Evolutionary conservation across 2,888 invertebrate genomes (phyloP), one percentile per base, ranked within the genome.

Genomic region (Brachypterus glaber): DNA sequence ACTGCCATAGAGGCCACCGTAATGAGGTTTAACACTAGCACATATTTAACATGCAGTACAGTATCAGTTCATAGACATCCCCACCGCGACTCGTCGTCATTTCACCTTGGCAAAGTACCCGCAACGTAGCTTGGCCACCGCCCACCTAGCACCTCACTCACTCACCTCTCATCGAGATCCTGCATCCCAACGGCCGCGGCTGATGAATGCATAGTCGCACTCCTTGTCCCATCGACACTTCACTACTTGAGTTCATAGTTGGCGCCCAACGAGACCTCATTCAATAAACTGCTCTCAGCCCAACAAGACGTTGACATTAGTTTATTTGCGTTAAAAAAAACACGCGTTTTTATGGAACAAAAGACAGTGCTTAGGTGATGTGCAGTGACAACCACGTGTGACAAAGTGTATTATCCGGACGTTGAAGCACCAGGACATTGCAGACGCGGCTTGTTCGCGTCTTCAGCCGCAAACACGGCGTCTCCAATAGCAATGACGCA

Each of bases 401-500:
- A 55, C 51, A 40, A 35, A 27, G 36, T 21, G 27, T 11, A 11
- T 9, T 13, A 36, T 27, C 21, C 34, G 35, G 37, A 39, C 31
- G 33, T 25, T 39, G 41, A 30, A 36, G 16, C 33, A 39, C 12
- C 35, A 37, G 39, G 35, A 37, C 32, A 38, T 17, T 42, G 46
- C 43, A 49, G 64, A 62, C 63, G 63, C 62, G 62, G 50, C 54
- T 49, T 42, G 52, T 37, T 52, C 54, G 53, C 54, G 53, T 52
- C 54, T 35, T 44, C 38, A 44, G 37, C 49, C 54, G 53, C 63
- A 66, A 68, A 59, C 60, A 68, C 68, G 67, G 67, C 69, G 62
- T 68, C 69, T 61, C 66, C 70, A 58, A 64, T 63, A 57, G 66
- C 68, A 57, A 69, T 68, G 66, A 67, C 67, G 55, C 66, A 68